phyloP scores from a whole-genome alignment of 2,888 invertebrate species.

The Conops quadrifasciatus region DNA sequence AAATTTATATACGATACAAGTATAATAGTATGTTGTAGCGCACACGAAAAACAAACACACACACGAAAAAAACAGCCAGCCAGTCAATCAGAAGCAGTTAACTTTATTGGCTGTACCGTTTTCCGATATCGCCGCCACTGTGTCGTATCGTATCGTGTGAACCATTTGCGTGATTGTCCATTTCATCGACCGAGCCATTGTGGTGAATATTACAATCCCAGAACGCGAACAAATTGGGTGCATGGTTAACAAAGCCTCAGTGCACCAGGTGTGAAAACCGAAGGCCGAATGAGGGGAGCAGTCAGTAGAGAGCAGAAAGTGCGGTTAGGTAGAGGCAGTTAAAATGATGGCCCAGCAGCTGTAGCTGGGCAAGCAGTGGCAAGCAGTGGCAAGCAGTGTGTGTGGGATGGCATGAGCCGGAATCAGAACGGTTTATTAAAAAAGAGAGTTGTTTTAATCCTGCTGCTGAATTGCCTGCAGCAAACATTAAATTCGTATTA shows the following conservation, averaged over 20 bases:
- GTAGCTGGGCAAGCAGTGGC: neutral
- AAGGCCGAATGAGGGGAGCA: no score
- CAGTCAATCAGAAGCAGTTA: neutral
- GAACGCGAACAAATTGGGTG: slow-evolving; percentile 23
- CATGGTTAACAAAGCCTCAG: slow-evolving; percentile 21
- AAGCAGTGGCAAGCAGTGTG: neutral
- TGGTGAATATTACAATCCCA: slow-evolving; percentile 23
- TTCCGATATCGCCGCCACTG: neutral
- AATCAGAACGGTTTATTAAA: slow-evolving; percentile 25
- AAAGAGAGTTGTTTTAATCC: slow-evolving; percentile 20
- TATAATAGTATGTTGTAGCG: neutral
- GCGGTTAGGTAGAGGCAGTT: no score
- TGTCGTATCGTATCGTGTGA: neutral
- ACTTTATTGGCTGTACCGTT: slow-evolving; percentile 9
- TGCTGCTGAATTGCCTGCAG: slow-evolving; percentile 18
- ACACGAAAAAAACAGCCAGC: neutral
- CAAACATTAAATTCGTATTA: slow-evolving; percentile 21
- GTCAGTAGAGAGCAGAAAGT: no score
- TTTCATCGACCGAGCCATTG: slow-evolving; percentile 18
- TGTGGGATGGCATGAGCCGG: slow-evolving; percentile 5
- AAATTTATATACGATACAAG: no score
- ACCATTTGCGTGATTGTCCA: slow-evolving; percentile 27
- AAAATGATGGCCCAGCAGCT: neutral
- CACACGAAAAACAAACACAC: neutral
- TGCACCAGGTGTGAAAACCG: slow-evolving; percentile 18